Evolutionary conservation across 1,140 invertebrate species (phyloP), one percentile per base, ranked within the genome.

Genomic region (Phthorimaea operculella): DNA sequence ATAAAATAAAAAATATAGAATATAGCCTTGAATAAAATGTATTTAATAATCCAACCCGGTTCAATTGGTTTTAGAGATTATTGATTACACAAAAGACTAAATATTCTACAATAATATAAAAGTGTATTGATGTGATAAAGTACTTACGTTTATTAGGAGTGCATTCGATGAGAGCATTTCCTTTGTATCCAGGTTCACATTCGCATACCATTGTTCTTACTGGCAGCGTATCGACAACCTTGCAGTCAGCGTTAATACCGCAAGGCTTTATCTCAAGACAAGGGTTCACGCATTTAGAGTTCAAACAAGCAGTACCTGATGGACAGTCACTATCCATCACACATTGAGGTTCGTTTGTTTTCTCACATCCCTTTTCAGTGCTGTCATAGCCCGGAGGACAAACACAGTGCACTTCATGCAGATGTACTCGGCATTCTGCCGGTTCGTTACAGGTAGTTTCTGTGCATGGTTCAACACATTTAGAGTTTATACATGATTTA

Each of bases 201-300:
- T 93, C 90, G 65, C 96, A 97, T 55, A 94, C 90, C 93, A 96
- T 94, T 12, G 94, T 96, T 66, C 92, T 88, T 0, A 96, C 91
- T 1, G 95, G 94, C 17, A 90, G 80, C 0, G 95, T 94, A 68
- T 96, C 92, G 4, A 93, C 77, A 0, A 96, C 91, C 51, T 89
- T 90, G 68, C 96, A 97, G 53, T 90, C 86, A 0, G 94, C 92
- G 61, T 95, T 95, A 8, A 89, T 87, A 33, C 93, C 92, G 67
- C 96, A 97, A 0, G 95, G 95, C 63, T 91, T 87, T 4, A 92
- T 92, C 33, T 90, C 89, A 33, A 88, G 84, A 63, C 96, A 98
- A 7, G 95, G 95, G 83, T 96, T 94, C 6, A 93, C 88, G 71
- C 96, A 98, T 59, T 91, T 88, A 10, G 89, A 88, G 47, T 92